Percentiles rank a stretch among this genome's conserved stretches.
Evolutionary conservation across 2,888 invertebrate species (phyloP).

Genomic region (Drosophila kanekoi): DNA sequence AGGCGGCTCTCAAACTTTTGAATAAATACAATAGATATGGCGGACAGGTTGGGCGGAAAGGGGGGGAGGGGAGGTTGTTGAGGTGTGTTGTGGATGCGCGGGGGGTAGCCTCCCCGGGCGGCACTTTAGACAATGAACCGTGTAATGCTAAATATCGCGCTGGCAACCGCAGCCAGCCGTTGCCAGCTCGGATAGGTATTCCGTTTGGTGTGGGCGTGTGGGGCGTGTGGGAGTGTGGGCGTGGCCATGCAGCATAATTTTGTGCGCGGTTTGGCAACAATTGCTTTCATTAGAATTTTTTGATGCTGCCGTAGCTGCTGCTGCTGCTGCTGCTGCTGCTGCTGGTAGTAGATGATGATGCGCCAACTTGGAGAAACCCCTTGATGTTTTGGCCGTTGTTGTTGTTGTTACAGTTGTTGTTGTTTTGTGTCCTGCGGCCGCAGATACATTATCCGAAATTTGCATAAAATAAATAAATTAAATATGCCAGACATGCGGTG

Average conservation of each 20-base stretch:
- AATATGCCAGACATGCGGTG: conserved; percentile 82
- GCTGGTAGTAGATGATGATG: conserved; percentile 15
- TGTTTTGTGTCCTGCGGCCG: conserved; percentile 79
- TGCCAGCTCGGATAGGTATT: conserved; percentile 19
- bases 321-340: conserved; percentile 9
- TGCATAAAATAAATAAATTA: conserved; percentile 85
- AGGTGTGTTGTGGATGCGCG: background rate
- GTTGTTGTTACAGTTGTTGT: conserved; percentile 46
- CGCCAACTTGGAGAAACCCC: conserved; percentile 71
- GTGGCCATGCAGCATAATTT: conserved; percentile 75
- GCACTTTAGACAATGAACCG: conserved; percentile 82
- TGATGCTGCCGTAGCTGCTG: conserved; percentile 29
- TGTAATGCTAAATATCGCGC: conserved; percentile 78
- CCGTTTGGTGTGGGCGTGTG: background rate
- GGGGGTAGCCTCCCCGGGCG: conserved; percentile 59
- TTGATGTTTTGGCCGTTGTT: conserved; percentile 46
- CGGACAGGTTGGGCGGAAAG: background rate
- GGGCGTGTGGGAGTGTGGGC: conserved; percentile 18
- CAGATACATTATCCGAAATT: conserved; percentile 83
- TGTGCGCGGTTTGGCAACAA: conserved; percentile 81
- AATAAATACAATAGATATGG: conserved; percentile 74
- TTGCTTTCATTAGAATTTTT: conserved; percentile 80
- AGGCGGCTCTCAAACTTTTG: conserved; percentile 75
- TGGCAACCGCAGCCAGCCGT: conserved; percentile 71
- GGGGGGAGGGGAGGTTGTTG: background rate